These are phyloP conservation scores for Petrolisthes manimaculis DNA, from an alignment of 2,888 invertebrate genomes.

Conservation along the genomic window DNA sequence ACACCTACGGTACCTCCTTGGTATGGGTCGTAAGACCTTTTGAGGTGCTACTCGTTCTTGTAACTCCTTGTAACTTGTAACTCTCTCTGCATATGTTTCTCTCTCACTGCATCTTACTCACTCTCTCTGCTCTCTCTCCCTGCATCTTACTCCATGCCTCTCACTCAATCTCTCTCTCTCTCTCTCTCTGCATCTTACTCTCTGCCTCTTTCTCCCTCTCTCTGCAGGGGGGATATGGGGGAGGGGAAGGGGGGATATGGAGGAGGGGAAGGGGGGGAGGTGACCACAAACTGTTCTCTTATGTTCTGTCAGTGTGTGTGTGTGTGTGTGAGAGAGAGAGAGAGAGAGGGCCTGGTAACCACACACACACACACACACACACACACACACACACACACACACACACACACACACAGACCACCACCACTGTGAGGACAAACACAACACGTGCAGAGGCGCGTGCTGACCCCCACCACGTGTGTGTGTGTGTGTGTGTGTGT, in stretches of 20 bases:
- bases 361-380: too few relatives aligned
- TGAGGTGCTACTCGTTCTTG: too few relatives aligned
- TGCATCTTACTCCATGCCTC: too few relatives aligned
- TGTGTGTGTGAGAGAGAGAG: not conserved
- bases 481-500: not conserved
- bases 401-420: not conserved
- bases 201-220: not conserved
- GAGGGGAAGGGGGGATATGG: not conserved
- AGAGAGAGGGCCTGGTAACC: not conserved
- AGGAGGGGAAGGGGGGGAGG: not conserved
- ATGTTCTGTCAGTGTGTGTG: not conserved
- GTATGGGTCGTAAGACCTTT: too few relatives aligned
- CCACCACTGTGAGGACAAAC: not conserved
- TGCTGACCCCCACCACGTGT: not conserved
- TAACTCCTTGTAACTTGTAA: too few relatives aligned
- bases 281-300: not conserved
- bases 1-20: too few relatives aligned
- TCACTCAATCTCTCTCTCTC: slow-evolving; percentile 5
- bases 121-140: too few relatives aligned
- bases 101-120: too few relatives aligned
- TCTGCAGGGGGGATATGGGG: not conserved
- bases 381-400: too few relatives aligned
- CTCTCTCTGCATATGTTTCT: too few relatives aligned
- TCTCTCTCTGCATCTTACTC: not conserved
- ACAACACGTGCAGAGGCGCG: not conserved